phyloP scores from a whole-genome alignment of 2,797 vertebrate genomes.

The Knipowitschia caucasica region DNA sequence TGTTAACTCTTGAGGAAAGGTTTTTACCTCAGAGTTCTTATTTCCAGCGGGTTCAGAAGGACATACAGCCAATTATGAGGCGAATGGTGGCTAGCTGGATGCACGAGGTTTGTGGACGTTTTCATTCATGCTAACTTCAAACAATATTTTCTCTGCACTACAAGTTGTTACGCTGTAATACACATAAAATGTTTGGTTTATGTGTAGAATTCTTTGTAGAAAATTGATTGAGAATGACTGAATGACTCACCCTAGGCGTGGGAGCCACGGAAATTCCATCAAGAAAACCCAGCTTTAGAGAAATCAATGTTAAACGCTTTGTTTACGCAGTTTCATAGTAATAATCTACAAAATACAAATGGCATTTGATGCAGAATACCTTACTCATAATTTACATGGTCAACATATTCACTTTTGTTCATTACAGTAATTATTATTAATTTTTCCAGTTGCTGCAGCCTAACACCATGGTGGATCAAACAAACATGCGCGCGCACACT shows the following conservation, averaged over 20 bases:
- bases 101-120: constrained; percentile 87
- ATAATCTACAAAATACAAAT: constrained; percentile 3
- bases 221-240: constrained; percentile 67
- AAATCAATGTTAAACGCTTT: constrained; percentile 54
- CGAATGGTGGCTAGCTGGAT: constrained; percentile 94
- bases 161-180: constrained; percentile 3
- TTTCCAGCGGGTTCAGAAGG: constrained; percentile 91
- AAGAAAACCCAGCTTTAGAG: constrained; percentile 56
- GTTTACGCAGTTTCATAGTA: constrained; percentile 38
- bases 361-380: constrained; percentile 31
- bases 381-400: constrained; percentile 76
- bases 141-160: constrained; percentile 26
- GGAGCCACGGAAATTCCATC: constrained; percentile 69
- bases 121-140: constrained; percentile 31
- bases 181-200: not conserved
- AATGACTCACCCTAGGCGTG: constrained; percentile 72
- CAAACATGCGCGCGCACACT: constrained; percentile 14
- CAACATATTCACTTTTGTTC: constrained; percentile 43
- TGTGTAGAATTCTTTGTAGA: constrained; percentile 34
- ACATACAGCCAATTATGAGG: constrained; percentile 93
- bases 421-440: constrained; percentile 76
- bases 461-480: constrained; percentile 1
- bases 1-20: constrained; percentile 88
- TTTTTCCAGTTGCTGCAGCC: constrained; percentile 67
- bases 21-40: constrained; percentile 89